These are phyloP conservation scores for Synanthedon andrenaeformis DNA, from an alignment of 2,888 invertebrate genomes.

Conservation along the genomic window DNA sequence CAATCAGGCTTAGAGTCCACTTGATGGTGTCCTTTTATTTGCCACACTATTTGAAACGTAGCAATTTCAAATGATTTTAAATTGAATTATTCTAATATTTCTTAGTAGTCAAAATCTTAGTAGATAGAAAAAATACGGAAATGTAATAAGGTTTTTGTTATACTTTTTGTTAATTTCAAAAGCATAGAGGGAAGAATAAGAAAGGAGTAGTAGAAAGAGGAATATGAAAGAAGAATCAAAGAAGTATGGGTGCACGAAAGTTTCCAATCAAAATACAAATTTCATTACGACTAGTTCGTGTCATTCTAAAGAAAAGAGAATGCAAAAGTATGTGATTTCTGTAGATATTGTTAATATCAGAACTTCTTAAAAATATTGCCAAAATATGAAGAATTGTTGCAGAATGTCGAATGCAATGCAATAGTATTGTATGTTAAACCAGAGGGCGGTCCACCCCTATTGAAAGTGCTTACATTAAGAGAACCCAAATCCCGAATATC, in stretches of 20 bases:
- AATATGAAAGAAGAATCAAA: background rate
- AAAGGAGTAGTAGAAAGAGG: background rate
- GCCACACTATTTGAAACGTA: background rate
- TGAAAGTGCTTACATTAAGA: conserved; percentile 41
- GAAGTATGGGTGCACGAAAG: too few relatives aligned
- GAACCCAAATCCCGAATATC: conserved; percentile 2
- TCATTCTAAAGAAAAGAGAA: too few relatives aligned
- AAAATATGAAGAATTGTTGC: background rate
- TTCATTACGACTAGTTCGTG: background rate
- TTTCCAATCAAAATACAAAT: too few relatives aligned
- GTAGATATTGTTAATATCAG: background rate
- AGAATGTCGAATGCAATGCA: conserved; percentile 3
- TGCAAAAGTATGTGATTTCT: too few relatives aligned
- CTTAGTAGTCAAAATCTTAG: too few relatives aligned
- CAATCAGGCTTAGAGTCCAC: too few relatives aligned
- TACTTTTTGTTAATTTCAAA: too few relatives aligned
- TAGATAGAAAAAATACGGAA: too few relatives aligned
- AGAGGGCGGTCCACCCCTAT: conserved; percentile 44
- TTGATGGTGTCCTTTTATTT: background rate
- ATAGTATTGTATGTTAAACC: conserved; percentile 38
- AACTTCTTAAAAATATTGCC: background rate
- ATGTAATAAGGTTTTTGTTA: too few relatives aligned
- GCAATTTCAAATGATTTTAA: too few relatives aligned
- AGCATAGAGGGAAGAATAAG: background rate
- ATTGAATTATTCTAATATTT: too few relatives aligned